Evolutionary conservation across 2,888 invertebrate genomes (phyloP).

Genomic region (Philereme transversata): DNA sequence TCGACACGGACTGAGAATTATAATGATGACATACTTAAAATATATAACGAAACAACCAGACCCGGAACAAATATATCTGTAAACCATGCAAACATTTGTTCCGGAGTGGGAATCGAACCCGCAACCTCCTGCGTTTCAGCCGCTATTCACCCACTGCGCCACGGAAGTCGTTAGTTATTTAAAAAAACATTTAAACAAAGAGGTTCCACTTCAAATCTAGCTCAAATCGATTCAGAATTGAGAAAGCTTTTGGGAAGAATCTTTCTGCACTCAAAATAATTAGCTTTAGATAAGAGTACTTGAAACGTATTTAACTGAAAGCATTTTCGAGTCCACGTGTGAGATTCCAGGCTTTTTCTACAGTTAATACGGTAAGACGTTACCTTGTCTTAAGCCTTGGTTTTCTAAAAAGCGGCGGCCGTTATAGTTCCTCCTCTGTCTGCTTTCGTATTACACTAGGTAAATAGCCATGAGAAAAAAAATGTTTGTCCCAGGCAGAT

Average conservation of each 20-base stretch:
- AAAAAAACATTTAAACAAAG: not conserved
- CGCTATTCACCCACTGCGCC: too few relatives aligned
- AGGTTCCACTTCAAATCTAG: conserved; percentile 8
- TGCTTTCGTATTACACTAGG: too few relatives aligned
- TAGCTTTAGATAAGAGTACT: conserved; percentile 16
- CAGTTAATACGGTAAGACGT: conserved; percentile 19
- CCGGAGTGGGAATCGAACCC: too few relatives aligned
- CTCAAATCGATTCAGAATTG: conserved; percentile 15
- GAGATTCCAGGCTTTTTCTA: conserved; percentile 20
- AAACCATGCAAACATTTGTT: too few relatives aligned
- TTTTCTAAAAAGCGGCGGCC: too few relatives aligned
- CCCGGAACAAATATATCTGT: too few relatives aligned
- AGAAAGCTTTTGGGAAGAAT: conserved; percentile 24
- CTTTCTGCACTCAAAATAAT: conserved; percentile 28
- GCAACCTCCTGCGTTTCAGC: too few relatives aligned
- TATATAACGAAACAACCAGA: not conserved
- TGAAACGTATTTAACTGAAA: conserved; percentile 27
- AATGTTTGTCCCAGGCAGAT: too few relatives aligned
- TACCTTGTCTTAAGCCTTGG: conserved; percentile 1
- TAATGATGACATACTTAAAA: too few relatives aligned
- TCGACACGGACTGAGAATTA: too few relatives aligned
- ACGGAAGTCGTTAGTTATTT: conserved; percentile 8
- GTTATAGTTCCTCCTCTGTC: too few relatives aligned
- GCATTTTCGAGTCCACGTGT: conserved; percentile 29
- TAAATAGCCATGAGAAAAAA: too few relatives aligned